Evolutionary conservation across 2,888 invertebrate species (phyloP).

Genomic region (Exocentrus adspersus): DNA sequence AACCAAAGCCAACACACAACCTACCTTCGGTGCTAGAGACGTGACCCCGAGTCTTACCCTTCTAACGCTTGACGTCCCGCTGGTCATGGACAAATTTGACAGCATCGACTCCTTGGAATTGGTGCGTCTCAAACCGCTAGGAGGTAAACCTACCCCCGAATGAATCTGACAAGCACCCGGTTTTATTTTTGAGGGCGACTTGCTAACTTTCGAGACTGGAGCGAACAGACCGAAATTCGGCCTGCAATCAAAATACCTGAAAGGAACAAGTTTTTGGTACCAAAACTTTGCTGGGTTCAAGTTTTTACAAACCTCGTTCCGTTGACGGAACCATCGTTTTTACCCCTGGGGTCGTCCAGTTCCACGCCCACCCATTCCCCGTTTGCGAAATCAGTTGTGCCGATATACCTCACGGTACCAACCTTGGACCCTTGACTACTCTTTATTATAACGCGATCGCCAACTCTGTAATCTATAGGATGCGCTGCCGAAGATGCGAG

Average conservation of each 20-base stretch:
- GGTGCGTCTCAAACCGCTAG: slow-evolving; percentile 71
- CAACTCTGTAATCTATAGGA: slow-evolving; percentile 77
- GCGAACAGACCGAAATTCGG: slow-evolving; percentile 94
- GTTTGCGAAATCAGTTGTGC: slow-evolving; percentile 88
- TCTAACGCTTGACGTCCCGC: slow-evolving; percentile 66
- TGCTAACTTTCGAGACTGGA: slow-evolving; percentile 88
- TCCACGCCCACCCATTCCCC: slow-evolving; percentile 98
- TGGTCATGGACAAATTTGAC: slow-evolving; percentile 63
- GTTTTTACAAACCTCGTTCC: slow-evolving; percentile 77
- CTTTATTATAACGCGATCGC: slow-evolving; percentile 91
- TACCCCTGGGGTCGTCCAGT: slow-evolving; percentile 91
- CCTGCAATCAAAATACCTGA: slow-evolving; percentile 92
- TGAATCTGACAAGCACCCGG: slow-evolving; percentile 73
- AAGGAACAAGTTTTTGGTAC: neutral
- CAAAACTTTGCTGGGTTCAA: too few species aligned
- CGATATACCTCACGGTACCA: slow-evolving; percentile 86
- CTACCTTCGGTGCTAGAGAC: slow-evolving; percentile 73
- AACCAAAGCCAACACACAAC: slow-evolving; percentile 59
- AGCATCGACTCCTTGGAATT: slow-evolving; percentile 89
- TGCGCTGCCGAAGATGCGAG: slow-evolving; percentile 62
- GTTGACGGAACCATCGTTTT: slow-evolving; percentile 95
- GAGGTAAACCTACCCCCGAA: slow-evolving; percentile 56
- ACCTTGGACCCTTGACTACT: slow-evolving; percentile 89
- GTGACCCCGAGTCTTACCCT: slow-evolving; percentile 84
- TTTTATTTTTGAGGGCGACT: slow-evolving; percentile 80